Percentiles rank a stretch among this genome's conserved stretches.
These are phyloP conservation scores for Laupala kohalensis DNA, from an alignment of 1,140 invertebrate genomes.

Conservation along the genomic window DNA sequence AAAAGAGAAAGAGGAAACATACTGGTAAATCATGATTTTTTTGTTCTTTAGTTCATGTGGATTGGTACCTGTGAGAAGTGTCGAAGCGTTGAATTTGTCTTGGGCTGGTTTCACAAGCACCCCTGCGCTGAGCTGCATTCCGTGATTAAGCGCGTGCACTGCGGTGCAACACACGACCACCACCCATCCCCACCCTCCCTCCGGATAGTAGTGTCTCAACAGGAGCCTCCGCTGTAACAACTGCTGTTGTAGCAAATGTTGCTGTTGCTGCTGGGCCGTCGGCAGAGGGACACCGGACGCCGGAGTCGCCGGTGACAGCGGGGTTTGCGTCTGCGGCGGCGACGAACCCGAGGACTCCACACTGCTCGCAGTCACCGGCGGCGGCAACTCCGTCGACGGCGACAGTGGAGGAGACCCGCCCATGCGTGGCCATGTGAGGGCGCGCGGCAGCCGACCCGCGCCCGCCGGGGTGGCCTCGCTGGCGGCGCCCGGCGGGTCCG, in stretches of 20 bases:
- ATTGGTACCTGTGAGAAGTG: slow-evolving; percentile 3
- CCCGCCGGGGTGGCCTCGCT: too few relatives aligned
- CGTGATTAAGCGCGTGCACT: slow-evolving; percentile 34
- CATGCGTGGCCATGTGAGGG: neutral
- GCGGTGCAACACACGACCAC: slow-evolving; percentile 36
- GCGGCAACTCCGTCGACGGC: too few relatives aligned
- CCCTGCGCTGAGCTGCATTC: slow-evolving; percentile 26
- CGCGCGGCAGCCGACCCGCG: neutral
- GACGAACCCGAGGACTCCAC: too few relatives aligned
- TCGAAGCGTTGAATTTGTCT: neutral
- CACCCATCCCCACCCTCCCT: slow-evolving; percentile 50
- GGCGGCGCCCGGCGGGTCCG: too few relatives aligned
- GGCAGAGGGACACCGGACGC: too few relatives aligned
- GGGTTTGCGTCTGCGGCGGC: neutral
- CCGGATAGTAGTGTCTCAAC: slow-evolving; percentile 41
- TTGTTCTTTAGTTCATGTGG: too few relatives aligned
- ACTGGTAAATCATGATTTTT: too few relatives aligned
- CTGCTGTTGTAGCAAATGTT: neutral
- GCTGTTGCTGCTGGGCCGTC: neutral
- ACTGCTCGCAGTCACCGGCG: too few relatives aligned
- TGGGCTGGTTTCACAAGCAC: neutral
- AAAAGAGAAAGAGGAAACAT: too few relatives aligned
- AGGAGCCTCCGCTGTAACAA: neutral
- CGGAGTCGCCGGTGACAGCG: neutral
- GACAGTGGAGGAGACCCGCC: neutral